Evolutionary conservation across 2,113 vertebrate species (phyloP).

Genomic region (Naja naja): DNA sequence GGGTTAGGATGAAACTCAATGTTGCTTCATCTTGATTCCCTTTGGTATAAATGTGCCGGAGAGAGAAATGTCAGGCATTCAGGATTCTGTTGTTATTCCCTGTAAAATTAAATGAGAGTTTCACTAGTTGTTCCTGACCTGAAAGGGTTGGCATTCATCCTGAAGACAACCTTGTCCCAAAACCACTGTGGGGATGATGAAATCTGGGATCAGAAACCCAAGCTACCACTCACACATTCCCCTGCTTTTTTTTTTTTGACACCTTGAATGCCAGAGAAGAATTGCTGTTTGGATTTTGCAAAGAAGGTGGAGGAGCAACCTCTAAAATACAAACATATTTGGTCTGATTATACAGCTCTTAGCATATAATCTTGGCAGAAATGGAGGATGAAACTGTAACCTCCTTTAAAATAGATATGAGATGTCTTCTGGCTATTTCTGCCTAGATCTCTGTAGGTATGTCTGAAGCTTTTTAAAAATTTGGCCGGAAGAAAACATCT

Average conservation of each 20-base stretch:
- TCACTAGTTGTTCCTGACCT: not conserved
- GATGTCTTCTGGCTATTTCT: not conserved
- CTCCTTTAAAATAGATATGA: not conserved
- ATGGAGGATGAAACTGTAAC: not conserved
- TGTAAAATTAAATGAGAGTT: not conserved
- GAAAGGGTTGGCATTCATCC: not conserved
- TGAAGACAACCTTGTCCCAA: not conserved
- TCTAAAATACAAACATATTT: not conserved
- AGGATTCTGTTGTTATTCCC: not conserved
- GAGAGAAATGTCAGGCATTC: not conserved
- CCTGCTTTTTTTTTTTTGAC: no score
- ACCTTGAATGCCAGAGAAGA: not conserved
- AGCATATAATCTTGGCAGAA: not conserved
- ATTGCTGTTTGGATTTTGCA: not conserved
- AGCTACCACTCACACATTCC: not conserved
- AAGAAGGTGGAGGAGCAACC: not conserved
- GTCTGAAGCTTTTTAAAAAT: not conserved
- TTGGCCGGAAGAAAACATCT: constrained; percentile 10
- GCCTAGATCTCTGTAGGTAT: not conserved
- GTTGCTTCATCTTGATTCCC: no score
- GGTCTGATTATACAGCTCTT: not conserved
- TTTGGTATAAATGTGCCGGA: not conserved
- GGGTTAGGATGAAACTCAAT: no score
- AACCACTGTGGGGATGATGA: not conserved
- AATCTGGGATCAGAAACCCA: not conserved